These are phyloP conservation scores for Erannis defoliaria DNA, from an alignment of 2,888 invertebrate genomes.

Conservation along the genomic window DNA sequence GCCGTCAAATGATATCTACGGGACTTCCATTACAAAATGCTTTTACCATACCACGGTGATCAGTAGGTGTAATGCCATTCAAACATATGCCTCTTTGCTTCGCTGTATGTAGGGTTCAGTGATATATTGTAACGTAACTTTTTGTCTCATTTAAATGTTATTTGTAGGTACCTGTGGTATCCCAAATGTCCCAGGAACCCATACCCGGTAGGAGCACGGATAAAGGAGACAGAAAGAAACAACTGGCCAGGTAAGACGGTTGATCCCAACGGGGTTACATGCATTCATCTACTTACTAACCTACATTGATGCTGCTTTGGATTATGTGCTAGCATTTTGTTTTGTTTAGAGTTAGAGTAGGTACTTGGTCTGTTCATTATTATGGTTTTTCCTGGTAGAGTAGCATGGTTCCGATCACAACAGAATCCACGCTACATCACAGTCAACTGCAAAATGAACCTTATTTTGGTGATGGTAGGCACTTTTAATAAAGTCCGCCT, in stretches of 20 bases:
- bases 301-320: background rate
- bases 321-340: background rate
- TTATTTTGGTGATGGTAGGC: too few species aligned
- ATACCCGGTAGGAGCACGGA: slow-evolving; percentile 50
- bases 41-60: background rate
- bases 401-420: too few species aligned
- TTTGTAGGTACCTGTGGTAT: slow-evolving; percentile 25
- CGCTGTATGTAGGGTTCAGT: background rate
- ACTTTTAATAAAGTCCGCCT: too few species aligned
- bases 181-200: slow-evolving; percentile 28
- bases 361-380: too few species aligned
- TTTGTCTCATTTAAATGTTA: slow-evolving; percentile 14
- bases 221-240: slow-evolving; percentile 64
- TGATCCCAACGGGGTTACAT: background rate
- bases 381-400: too few species aligned
- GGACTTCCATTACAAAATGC: background rate
- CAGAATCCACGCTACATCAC: too few species aligned
- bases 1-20: background rate
- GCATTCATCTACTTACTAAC: background rate
- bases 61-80: background rate
- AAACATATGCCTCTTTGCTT: background rate
- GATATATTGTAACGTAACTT: background rate
- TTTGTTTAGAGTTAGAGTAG: background rate
- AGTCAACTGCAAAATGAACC: too few species aligned
- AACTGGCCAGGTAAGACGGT: slow-evolving; percentile 58